Evolutionary conservation across 2,797 vertebrate species (phyloP).

Genomic region (Eremophila alpestris): DNA sequence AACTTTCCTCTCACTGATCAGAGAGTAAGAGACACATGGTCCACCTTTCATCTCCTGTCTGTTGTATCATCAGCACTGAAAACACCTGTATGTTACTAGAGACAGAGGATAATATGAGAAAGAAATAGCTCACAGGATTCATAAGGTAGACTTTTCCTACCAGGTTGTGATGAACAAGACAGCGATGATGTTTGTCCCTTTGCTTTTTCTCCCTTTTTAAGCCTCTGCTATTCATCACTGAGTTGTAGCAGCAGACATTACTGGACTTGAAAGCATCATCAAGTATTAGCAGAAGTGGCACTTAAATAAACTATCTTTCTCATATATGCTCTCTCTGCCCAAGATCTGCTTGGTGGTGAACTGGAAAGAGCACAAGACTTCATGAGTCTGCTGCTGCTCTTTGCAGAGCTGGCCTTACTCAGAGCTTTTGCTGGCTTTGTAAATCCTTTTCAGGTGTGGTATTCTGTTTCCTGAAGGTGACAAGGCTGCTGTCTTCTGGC

Average conservation of each 20-base stretch:
- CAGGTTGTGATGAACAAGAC: background rate
- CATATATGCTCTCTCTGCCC: background rate
- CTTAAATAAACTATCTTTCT: background rate
- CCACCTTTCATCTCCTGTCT: background rate
- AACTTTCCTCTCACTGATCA: background rate
- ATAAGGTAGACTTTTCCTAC: background rate
- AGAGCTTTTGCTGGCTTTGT: background rate
- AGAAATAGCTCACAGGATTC: background rate
- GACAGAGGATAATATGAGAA: background rate
- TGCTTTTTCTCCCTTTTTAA: background rate
- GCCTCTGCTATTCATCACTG: background rate
- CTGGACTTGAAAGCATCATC: background rate
- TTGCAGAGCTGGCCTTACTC: background rate
- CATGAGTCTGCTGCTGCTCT: background rate
- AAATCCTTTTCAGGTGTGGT: background rate
- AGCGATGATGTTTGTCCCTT: background rate
- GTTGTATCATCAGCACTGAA: background rate
- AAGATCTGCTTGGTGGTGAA: background rate
- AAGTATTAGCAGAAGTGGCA: background rate
- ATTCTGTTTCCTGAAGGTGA: background rate
- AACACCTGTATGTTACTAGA: background rate
- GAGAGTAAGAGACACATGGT: background rate
- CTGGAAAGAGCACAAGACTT: background rate
- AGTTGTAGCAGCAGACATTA: background rate
- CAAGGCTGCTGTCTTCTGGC: background rate